Conservation (phyloP, 2,113 vertebrate species). For the Mustelus asterias region DNA sequence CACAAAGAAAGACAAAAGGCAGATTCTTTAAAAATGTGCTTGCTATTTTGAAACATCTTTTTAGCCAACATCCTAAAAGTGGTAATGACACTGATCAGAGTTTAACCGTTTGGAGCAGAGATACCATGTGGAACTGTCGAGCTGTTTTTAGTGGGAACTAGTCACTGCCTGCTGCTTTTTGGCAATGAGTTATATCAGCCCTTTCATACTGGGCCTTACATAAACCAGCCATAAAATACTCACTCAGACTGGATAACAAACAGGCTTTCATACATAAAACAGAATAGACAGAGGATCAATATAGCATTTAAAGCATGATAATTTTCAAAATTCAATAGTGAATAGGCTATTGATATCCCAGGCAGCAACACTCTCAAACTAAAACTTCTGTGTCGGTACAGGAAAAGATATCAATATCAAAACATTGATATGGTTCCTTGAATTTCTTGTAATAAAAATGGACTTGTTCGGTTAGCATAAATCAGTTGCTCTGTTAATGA, state of each 20-base stretch:
- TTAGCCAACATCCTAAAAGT: neutral
- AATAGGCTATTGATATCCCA: neutral
- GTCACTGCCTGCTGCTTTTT: neutral
- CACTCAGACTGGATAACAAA: slow-evolving; percentile 20
- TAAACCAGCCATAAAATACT: neutral
- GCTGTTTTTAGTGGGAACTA: neutral
- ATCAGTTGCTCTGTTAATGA: neutral
- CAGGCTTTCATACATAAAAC: slow-evolving; percentile 20
- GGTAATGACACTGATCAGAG: neutral
- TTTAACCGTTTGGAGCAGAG: neutral
- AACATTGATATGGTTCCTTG: neutral
- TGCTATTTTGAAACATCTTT: neutral
- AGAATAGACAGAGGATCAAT: neutral
- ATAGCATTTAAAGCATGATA: neutral
- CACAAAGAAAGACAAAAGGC: neutral
- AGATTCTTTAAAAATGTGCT: neutral
- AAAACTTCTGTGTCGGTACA: neutral
- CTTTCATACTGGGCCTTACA: slow-evolving; percentile 23
- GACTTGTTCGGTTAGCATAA: neutral
- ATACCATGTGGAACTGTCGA: neutral
- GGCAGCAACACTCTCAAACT: neutral
- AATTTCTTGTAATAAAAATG: neutral
- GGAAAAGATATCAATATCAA: neutral
- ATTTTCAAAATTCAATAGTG: slow-evolving; percentile 5
- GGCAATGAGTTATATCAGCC: neutral